These are phyloP conservation scores for Whitmania pigra DNA, from an alignment of 1,140 invertebrate genomes.

Conservation along the genomic window DNA sequence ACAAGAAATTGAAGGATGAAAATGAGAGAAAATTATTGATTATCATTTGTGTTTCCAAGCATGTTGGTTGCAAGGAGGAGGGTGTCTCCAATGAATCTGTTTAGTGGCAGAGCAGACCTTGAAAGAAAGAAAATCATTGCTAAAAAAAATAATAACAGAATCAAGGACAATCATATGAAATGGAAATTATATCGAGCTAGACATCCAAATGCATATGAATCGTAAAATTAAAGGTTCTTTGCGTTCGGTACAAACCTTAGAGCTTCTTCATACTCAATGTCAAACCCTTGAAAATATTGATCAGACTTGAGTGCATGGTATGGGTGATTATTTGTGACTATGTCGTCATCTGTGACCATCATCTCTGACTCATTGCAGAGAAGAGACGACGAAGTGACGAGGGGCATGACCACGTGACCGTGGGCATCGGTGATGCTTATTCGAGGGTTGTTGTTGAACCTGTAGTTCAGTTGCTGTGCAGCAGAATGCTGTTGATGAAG, in stretches of 20 bases:
- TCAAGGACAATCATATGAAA: too few species aligned
- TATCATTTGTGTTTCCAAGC: background rate
- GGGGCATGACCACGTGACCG: conserved; percentile 43
- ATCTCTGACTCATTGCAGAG: conserved; percentile 37
- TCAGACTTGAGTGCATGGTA: background rate
- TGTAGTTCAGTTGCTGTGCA: background rate
- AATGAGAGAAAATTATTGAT: too few species aligned
- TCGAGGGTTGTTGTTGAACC: conserved; percentile 50
- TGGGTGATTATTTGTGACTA: conserved; percentile 41
- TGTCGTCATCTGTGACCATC: conserved; percentile 58
- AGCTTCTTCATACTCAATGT: conserved; percentile 4
- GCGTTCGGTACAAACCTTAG: background rate
- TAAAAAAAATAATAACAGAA: too few species aligned
- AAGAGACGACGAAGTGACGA: background rate
- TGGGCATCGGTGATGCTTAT: conserved; percentile 73
- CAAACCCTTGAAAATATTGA: background rate
- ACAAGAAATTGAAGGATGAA: too few species aligned
- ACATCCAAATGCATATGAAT: too few species aligned
- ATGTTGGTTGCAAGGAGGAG: background rate
- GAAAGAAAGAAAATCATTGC: too few species aligned
- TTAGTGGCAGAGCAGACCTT: background rate
- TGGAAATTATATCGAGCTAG: too few species aligned
- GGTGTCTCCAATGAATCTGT: conserved; percentile 6
- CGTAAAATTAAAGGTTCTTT: background rate
- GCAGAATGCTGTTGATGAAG: background rate